phyloP scores from a whole-genome alignment of 2,888 invertebrate species.

The Drosophila stalkeri region DNA sequence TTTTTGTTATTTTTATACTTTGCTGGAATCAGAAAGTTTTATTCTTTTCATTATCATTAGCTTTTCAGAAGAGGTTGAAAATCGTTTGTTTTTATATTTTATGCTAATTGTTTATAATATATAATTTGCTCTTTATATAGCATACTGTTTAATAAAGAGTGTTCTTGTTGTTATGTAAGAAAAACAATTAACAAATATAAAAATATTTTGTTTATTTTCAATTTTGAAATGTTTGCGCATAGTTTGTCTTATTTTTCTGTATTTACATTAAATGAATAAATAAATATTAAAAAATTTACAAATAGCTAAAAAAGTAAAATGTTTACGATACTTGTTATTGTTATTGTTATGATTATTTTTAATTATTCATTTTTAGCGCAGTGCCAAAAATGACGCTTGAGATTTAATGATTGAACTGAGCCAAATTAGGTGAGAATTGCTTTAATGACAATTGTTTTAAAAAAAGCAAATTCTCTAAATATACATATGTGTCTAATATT shows the following conservation, averaged over 20 bases:
- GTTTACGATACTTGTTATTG: conserved; percentile 4
- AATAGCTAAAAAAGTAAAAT: conserved; percentile 13
- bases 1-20: conserved; percentile 10
- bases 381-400: background rate
- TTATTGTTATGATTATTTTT: conserved; percentile 8
- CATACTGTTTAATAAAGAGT: background rate
- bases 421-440: conserved; percentile 38
- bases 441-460: conserved; percentile 29
- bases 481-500: conserved; percentile 13
- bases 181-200: too few relatives aligned
- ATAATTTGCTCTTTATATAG: background rate
- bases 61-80: background rate
- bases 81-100: background rate
- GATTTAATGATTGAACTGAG: conserved; percentile 8
- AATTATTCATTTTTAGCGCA: conserved; percentile 8
- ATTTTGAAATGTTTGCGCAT: background rate
- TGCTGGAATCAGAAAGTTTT: background rate
- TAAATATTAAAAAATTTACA: conserved; percentile 6
- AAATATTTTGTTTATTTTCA: background rate
- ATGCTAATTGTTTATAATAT: background rate
- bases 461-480: background rate
- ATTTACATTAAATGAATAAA: background rate
- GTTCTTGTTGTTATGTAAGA: background rate
- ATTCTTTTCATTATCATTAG: background rate
- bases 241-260: background rate